Base-by-base conservation (phyloP, 2,888 invertebrate species). In the Mylabris sibirica region DNA sequence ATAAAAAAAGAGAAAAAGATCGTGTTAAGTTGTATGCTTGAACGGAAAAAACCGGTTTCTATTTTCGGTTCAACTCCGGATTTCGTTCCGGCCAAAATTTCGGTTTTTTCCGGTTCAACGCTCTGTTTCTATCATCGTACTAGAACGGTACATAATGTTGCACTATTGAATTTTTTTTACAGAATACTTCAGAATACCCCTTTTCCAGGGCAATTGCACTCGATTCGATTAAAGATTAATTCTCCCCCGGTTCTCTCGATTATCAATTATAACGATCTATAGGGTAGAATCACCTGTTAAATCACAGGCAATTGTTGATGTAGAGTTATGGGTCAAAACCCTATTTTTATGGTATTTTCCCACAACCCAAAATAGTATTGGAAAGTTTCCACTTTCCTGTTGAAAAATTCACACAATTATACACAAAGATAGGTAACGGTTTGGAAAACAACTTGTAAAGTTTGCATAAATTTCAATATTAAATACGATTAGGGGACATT, bases 381-480 rank as follows among this genome's bases (percentile, higher is more conserved):
- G 53, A 22, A 22, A 11, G 22, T 53, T 53, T 53, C 53, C 22
- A 22, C 4, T 12, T 53, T 22, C 22, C 20, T 9, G 5, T 49
- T 22, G 3, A 4, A 22, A 53, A 53, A 24, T 53, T 53, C 53
- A 22, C 53, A 12, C n/a, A n/a, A 17, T 38, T 12, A 14, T 44
- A 44, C 44, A 17, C 4, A 3, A 12, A 12, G 3, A 38, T 12
- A 38, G 12, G 12, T 14, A 11, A 57, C 57, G 14, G 57, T 57
- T 57, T 57, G 0, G 26, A 57, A 53, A 57, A 26, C 57, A 26
- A 24, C 14, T 14, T 57, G 57, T 14, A n/a, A 57, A 57, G 24
- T 57, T 57, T 26, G 26, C 57, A 57, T 57, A 57, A 57, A 57
- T 57, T 57, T n/a, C 57, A 24, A 57, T 57, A 57, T 26, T 57